phyloP scores from a whole-genome alignment of 2,797 vertebrate species.

The Argya squamiceps region DNA sequence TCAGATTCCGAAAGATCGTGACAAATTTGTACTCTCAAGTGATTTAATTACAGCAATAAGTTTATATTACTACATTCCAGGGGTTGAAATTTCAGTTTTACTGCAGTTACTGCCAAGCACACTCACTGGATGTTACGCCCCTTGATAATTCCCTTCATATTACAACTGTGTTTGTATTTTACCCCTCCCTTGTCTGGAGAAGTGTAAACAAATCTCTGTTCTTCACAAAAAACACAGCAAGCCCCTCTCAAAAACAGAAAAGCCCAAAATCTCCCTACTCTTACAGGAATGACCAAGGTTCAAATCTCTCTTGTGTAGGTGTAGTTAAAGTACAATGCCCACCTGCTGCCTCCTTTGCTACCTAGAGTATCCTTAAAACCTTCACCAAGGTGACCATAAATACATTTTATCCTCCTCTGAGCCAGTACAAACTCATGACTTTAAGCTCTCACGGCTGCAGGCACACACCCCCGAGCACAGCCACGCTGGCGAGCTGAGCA shows the following conservation, averaged over 20 bases:
- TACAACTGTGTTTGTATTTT: neutral
- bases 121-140: neutral
- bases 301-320: neutral
- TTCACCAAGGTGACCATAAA: accelerated
- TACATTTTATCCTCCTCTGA: neutral
- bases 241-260: neutral
- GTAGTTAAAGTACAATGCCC: neutral
- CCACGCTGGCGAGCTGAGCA: neutral
- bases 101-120: neutral
- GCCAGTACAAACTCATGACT: neutral
- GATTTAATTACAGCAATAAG: neutral
- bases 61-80: neutral
- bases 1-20: neutral
- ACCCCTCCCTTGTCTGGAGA: neutral
- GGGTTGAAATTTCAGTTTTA: neutral
- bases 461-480: accelerated
- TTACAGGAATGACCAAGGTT: neutral
- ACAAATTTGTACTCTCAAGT: neutral
- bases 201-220: neutral
- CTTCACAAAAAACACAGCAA: neutral
- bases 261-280: neutral
- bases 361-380: neutral
- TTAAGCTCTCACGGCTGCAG: accelerated
- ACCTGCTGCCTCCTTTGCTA: neutral
- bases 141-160: neutral